These are phyloP conservation scores for roundworm (Caenorhabditis elegans) DNA, from an alignment of 1,140 invertebrate species.

Conservation along the genomic window DNA sequence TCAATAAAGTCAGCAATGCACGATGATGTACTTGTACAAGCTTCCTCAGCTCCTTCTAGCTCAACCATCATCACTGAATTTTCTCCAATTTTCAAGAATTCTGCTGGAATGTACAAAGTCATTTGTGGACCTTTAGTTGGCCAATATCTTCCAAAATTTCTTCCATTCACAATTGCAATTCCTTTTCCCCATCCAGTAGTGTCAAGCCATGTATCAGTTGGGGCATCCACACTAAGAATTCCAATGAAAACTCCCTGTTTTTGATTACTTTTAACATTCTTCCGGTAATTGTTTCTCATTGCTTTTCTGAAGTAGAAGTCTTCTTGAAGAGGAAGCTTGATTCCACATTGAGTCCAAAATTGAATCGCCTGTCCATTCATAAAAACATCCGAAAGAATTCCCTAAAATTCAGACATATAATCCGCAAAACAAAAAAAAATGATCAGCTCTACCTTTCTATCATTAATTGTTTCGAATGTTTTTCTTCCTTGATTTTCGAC, in stretches of 20 bases:
- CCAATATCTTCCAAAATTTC: slow-evolving; percentile 52
- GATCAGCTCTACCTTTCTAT: slow-evolving; percentile 29
- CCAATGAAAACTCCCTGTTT: slow-evolving; percentile 45
- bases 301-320: not conserved
- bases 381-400: slow-evolving; percentile 38
- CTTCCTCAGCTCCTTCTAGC: slow-evolving; percentile 19
- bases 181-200: slow-evolving; percentile 50
- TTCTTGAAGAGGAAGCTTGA: slow-evolving; percentile 31
- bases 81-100: slow-evolving; percentile 22
- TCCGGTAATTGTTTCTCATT: not conserved
- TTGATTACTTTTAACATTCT: not conserved
- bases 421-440: not conserved
- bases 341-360: slow-evolving; percentile 42
- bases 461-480: slow-evolving; percentile 52
- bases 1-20: slow-evolving; percentile 26
- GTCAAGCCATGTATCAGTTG: slow-evolving; percentile 46
- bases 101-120: slow-evolving; percentile 45
- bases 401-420: not conserved
- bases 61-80: slow-evolving; percentile 47
- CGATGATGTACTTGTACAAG: not conserved
- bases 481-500: slow-evolving; percentile 53
- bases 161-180: slow-evolving; percentile 37
- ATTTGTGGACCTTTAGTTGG: slow-evolving; percentile 44
- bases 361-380: slow-evolving; percentile 12
- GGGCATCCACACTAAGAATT: not conserved